Evolutionary conservation across 1,140 invertebrate species (phyloP).

Genomic region (Oryctes rhinoceros): DNA sequence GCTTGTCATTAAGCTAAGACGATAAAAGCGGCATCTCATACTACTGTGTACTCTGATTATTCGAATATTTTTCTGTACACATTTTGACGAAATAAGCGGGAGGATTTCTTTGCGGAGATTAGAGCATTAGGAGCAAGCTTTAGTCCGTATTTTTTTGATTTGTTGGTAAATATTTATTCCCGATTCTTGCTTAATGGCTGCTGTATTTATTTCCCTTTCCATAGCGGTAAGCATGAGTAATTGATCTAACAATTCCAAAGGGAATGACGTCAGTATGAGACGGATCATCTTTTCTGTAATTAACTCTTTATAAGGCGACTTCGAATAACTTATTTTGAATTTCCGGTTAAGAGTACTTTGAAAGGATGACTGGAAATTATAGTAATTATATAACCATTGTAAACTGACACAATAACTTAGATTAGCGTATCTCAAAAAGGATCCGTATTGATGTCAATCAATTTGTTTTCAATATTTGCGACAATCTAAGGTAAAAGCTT

Average conservation of each 20-base stretch:
- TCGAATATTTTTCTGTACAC: background rate
- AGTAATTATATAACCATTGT: too few relatives aligned
- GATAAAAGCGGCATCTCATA: slow-evolving; percentile 10
- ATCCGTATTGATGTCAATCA: too few relatives aligned
- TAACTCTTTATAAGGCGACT: too few relatives aligned
- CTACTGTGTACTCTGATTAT: background rate
- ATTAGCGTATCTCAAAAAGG: too few relatives aligned
- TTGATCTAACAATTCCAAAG: background rate
- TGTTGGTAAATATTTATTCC: background rate
- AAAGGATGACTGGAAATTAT: too few relatives aligned
- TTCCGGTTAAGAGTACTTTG: too few relatives aligned
- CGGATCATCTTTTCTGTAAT: too few relatives aligned
- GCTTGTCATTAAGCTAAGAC: background rate
- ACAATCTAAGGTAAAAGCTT: too few relatives aligned
- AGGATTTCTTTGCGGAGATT: background rate
- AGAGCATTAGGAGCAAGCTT: background rate
- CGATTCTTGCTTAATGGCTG: background rate
- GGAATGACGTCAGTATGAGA: too few relatives aligned
- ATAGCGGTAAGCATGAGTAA: background rate
- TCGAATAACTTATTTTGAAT: too few relatives aligned
- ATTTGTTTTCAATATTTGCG: too few relatives aligned
- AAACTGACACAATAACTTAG: too few relatives aligned
- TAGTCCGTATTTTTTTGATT: background rate
- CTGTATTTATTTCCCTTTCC: background rate
- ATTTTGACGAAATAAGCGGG: slow-evolving; percentile 8